Conservation (phyloP, 2,888 invertebrate genomes). For the Muscina levida region DNA sequence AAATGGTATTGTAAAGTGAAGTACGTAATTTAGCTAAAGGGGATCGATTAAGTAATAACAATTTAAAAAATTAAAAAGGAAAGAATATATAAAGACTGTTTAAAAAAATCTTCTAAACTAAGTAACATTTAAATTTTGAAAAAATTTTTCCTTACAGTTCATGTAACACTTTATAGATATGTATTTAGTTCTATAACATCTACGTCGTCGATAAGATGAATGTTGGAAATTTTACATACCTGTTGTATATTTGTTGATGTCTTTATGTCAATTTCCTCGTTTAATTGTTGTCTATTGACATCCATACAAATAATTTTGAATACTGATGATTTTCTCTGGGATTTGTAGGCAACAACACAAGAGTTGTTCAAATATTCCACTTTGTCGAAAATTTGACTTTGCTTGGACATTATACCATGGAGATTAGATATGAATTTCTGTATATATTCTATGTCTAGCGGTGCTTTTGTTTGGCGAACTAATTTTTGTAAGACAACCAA, state of each 20-base stretch:
- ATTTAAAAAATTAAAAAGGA: background rate
- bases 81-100: no score
- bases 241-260: conserved; percentile 59
- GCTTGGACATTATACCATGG: background rate
- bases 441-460: conserved; percentile 18
- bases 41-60: no score
- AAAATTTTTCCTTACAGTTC: no score
- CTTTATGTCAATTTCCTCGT: conserved; percentile 26
- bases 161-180: no score
- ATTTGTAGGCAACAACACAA: conserved; percentile 30
- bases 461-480: background rate
- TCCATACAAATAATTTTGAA: conserved; percentile 31
- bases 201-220: no score
- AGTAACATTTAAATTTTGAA: no score
- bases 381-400: background rate
- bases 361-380: conserved; percentile 42
- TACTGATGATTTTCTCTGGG: background rate
- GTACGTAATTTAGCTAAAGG: no score
- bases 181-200: no score
- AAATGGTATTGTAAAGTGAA: no score
- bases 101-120: no score
- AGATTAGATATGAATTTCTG: conserved; percentile 36
- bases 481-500: conserved; percentile 58
- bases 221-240: conserved; percentile 28
- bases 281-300: background rate